Evolutionary conservation across 2,888 invertebrate genomes (phyloP), one percentile per base, ranked within the genome.

Genomic region (Tenthredo livida): DNA sequence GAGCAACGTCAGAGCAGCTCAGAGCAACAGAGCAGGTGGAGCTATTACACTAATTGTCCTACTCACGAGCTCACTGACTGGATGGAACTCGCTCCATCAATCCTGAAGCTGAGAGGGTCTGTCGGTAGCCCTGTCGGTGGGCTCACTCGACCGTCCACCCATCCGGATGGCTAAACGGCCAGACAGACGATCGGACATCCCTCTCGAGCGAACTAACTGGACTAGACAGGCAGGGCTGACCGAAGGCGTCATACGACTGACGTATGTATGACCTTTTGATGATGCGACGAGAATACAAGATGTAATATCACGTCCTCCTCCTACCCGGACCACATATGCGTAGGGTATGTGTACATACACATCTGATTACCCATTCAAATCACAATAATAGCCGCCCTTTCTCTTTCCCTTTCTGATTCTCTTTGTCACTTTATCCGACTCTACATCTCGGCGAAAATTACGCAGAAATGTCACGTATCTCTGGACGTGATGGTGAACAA

Each of bases 31-130:
- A 83, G 65, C 83, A 83, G 83, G 83, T 83, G 83, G 70, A 83
- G 65, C 83, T 83, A 83, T 70, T 70, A 83, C 83, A 70, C 83
- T 83, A 83, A 83, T 83, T 83, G 83, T 83, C 83, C 67, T 43
- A 83, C 83, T 70, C 83, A 83, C 67, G 37, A 67, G 70, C 67
- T 83, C 83, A 70, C 67, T 47, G 83, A 83, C 83, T 83, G 67
- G 67, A 65, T 83, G 83, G 83, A 65, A 83, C 83, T 83, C 83
- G 83, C 21, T 70, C 83, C 83, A 83, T 83, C 83, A 70, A 83
- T 83, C 83, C 83, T 83, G 67, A 70, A 67, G 70, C 83, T 67
- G 67, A 70, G 83, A 83, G 83, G 83, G 80, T 80, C 80, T 80
- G 80, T 80, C 80, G 80, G 80, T 80, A 80, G 80, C 37, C 80